Conservation (phyloP, 2,113 vertebrate genomes). For the Planiliza haematocheilus region DNA sequence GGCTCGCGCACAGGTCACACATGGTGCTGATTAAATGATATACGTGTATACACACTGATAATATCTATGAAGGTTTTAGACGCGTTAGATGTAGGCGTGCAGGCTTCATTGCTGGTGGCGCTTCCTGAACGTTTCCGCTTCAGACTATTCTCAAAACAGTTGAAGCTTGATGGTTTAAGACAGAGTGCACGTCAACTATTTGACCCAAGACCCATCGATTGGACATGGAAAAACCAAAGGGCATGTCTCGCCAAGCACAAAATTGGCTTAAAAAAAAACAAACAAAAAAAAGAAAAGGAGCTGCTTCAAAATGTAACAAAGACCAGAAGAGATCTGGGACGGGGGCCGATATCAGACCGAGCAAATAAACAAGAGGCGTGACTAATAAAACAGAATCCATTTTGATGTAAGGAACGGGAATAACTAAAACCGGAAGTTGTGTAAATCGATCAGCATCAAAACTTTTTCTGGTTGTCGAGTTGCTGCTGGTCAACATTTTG, state of each 20-base stretch:
- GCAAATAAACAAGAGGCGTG: background rate
- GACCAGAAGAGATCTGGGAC: background rate
- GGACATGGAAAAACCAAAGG: slow-evolving; percentile 36
- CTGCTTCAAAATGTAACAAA: background rate
- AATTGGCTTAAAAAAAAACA: slow-evolving; percentile 27
- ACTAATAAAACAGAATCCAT: background rate
- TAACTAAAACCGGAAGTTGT: background rate
- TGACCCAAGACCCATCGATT: slow-evolving; percentile 38
- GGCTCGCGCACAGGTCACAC: too few relatives aligned
- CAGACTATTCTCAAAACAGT: too few relatives aligned
- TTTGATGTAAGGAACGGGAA: background rate
- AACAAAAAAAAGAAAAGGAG: slow-evolving; percentile 31
- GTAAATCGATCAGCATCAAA: background rate
- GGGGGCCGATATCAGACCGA: too few relatives aligned
- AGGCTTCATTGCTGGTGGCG: slow-evolving; percentile 14
- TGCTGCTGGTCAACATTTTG: slow-evolving; percentile 14
- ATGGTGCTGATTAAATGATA: too few relatives aligned
- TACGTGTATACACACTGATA: too few relatives aligned
- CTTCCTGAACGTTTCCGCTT: background rate
- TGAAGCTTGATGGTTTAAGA: background rate
- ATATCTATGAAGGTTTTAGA: background rate
- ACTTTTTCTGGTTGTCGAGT: slow-evolving; percentile 21
- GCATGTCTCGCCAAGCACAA: slow-evolving; percentile 30
- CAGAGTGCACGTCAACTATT: slow-evolving; percentile 5
- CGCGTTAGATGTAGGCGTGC: background rate